These are phyloP conservation scores for Pocillopora grandis DNA, from an alignment of 92 coral and sea anemone species.

Conservation along the genomic window DNA sequence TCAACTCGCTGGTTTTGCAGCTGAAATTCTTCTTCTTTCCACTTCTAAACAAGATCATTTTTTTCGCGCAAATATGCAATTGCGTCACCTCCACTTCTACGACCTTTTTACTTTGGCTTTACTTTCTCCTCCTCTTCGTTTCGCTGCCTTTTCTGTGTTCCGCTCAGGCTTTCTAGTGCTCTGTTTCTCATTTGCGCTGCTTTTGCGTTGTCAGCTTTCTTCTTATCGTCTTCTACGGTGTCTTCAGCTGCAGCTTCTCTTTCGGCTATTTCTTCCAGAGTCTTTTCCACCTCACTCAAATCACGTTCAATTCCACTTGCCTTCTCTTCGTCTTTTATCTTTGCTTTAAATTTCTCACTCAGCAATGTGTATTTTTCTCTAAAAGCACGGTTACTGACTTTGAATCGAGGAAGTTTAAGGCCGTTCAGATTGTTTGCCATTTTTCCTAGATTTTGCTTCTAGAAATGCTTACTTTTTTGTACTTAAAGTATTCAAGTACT, in stretches of 20 bases:
- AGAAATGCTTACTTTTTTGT: conserved; percentile 39
- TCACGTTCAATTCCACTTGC: conserved; percentile 13
- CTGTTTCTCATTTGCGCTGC: conserved; percentile 34
- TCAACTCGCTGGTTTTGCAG: conserved; percentile 8
- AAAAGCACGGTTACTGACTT: too few species aligned
- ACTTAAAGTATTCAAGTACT: conserved; percentile 40
- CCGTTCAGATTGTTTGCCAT: too few species aligned
- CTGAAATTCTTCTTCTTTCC: conserved; percentile 35
- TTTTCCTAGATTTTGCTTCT: conserved; percentile 46
- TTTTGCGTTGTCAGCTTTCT: conserved; percentile 20
- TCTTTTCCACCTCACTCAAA: conserved; percentile 36
- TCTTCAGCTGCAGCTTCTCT: conserved; percentile 11
- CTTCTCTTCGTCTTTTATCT: neutral
- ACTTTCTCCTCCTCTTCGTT: conserved; percentile 38
- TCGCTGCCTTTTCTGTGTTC: conserved; percentile 14
- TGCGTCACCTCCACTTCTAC: conserved; percentile 53
- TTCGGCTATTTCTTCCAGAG: conserved; percentile 46
- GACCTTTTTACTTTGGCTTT: conserved; percentile 19
- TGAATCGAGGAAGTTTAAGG: too few species aligned
- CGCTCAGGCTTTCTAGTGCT: conserved; percentile 22
- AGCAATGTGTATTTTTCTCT: too few species aligned
- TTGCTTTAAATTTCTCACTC: too few species aligned
- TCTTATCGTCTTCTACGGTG: conserved; percentile 4
- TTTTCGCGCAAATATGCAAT: conserved; percentile 52
- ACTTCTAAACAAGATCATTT: conserved; percentile 23